These are phyloP conservation scores for Graptemys geographica DNA, from an alignment of 2,797 vertebrate species.

Conservation along the genomic window DNA sequence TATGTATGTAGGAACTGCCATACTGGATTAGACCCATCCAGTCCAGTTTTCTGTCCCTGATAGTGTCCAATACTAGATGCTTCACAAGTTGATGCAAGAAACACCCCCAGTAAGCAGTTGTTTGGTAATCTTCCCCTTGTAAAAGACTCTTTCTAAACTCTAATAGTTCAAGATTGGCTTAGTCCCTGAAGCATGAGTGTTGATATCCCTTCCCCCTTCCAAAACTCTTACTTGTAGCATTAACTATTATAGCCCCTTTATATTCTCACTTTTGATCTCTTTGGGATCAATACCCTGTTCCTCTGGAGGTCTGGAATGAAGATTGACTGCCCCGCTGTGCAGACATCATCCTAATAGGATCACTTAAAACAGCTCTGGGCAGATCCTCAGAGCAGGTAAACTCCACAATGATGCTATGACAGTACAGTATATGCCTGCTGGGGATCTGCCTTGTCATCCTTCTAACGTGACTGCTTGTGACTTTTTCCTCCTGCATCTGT, in stretches of 20 bases:
- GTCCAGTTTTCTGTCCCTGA: background rate
- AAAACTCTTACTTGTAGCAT: background rate
- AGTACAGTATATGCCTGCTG: background rate
- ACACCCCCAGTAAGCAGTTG: background rate
- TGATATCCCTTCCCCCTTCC: constrained; percentile 24
- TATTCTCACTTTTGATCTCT: background rate
- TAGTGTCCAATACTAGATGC: background rate
- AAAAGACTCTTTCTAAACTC: background rate
- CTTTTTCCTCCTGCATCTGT: background rate
- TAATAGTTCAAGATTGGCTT: constrained; percentile 7
- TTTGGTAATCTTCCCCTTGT: background rate
- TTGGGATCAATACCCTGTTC: background rate
- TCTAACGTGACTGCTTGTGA: background rate
- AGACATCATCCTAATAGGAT: background rate
- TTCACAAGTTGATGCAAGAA: background rate
- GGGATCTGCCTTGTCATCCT: background rate
- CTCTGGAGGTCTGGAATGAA: background rate
- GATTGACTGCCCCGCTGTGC: background rate
- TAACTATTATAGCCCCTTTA: background rate
- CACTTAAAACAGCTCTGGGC: background rate
- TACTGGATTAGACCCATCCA: background rate
- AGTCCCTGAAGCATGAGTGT: constrained; percentile 18
- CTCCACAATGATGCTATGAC: background rate
- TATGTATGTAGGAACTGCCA: background rate
- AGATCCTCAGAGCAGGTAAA: background rate